A percentile compares a stretch with the other conserved stretches of the same genome.
phyloP scores from a whole-genome alignment of 2,888 invertebrate species.

The Eilema sororculum region DNA sequence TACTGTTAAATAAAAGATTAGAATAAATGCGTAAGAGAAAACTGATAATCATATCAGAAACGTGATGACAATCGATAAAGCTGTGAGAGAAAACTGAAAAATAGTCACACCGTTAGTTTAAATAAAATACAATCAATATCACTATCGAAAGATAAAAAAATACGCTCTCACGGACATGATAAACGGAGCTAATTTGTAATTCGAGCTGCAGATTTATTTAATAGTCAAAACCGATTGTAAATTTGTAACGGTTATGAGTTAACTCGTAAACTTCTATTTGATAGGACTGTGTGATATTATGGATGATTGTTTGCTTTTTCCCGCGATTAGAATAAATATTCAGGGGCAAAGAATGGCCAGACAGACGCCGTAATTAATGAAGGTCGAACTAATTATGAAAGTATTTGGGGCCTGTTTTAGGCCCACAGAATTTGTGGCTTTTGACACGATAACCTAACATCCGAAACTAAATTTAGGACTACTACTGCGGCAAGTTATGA shows the following conservation, averaged over 20 bases:
- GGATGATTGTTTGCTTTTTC: slow-evolving; percentile 44
- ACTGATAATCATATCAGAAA: background rate
- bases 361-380: slow-evolving; percentile 20
- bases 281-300: slow-evolving; percentile 38
- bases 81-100: slow-evolving; percentile 43
- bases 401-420: slow-evolving; percentile 13
- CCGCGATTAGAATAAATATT: slow-evolving; percentile 29
- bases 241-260: slow-evolving; percentile 68
- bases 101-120: slow-evolving; percentile 40
- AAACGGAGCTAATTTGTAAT: slow-evolving; percentile 78
- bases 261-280: slow-evolving; percentile 58
- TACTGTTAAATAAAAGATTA: background rate
- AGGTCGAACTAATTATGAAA: slow-evolving; percentile 25
- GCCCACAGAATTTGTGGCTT: slow-evolving; percentile 9
- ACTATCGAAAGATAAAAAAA: slow-evolving; percentile 53
- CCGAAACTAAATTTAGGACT: slow-evolving; percentile 1
- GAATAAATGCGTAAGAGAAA: background rate
- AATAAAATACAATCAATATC: slow-evolving; percentile 42
- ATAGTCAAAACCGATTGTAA: slow-evolving; percentile 71
- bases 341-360: slow-evolving; percentile 22
- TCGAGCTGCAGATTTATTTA: slow-evolving; percentile 77
- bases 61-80: slow-evolving; percentile 25
- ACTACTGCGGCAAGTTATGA: background rate
- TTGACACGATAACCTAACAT: slow-evolving; percentile 3
- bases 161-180: slow-evolving; percentile 70